phyloP scores from a whole-genome alignment of 2,888 invertebrate species.

The Eugnorisma glareosa region DNA sequence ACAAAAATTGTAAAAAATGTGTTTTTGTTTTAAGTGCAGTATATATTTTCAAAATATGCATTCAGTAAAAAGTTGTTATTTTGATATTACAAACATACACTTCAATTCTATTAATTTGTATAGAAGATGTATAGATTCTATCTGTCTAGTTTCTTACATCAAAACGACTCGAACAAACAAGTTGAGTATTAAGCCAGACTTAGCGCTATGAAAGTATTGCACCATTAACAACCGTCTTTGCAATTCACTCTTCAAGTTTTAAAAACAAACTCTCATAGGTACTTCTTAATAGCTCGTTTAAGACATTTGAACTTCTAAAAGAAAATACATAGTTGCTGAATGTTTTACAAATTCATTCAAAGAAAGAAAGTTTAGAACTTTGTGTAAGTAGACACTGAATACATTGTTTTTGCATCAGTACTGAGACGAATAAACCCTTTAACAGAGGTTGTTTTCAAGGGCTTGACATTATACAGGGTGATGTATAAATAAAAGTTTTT shows the following conservation, averaged over 20 bases:
- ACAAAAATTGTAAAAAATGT: no score
- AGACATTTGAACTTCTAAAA: constrained; percentile 35
- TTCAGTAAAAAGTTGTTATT: no score
- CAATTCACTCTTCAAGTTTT: constrained; percentile 12
- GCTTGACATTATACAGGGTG: not conserved
- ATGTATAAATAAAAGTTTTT: constrained; percentile 1
- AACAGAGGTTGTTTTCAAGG: constrained; percentile 33
- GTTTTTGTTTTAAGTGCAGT: no score
- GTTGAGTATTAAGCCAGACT: not conserved
- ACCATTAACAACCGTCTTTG: not conserved
- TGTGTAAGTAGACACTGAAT: constrained; percentile 15
- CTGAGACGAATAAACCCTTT: constrained; percentile 34
- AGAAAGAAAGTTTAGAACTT: constrained; percentile 30
- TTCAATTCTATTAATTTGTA: no score
- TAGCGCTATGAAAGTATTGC: not conserved
- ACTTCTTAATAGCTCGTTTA: constrained; percentile 23
- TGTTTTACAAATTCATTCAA: constrained; percentile 40
- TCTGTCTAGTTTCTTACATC: no score
- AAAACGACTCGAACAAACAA: not conserved
- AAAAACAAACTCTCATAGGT: constrained; percentile 21
- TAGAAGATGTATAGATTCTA: no score
- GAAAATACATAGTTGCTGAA: constrained; percentile 42
- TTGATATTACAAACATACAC: no score
- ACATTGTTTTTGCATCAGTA: constrained; percentile 45
- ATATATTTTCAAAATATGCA: no score